Percentiles rank a stretch among this genome's conserved stretches.
Evolutionary conservation across 2,113 vertebrate species (phyloP).

Genomic region (Periophthalmodon schlosseri): DNA sequence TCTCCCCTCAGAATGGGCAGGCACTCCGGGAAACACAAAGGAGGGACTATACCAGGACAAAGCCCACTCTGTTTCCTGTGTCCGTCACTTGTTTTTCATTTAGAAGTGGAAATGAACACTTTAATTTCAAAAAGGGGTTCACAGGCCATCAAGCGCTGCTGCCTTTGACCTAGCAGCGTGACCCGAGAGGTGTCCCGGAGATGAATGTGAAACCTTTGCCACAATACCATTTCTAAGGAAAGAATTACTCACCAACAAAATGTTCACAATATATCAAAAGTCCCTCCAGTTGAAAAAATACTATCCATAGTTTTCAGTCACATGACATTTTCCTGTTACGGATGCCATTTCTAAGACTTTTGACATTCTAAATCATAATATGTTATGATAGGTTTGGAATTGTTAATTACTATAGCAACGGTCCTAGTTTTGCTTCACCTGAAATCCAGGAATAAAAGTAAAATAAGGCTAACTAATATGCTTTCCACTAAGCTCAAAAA

Average conservation of each 20-base stretch:
- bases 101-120: slow-evolving; percentile 6
- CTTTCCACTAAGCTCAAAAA: neutral
- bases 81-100: slow-evolving; percentile 39
- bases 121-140: slow-evolving; percentile 25
- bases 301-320: too few species aligned
- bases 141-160: slow-evolving; percentile 32
- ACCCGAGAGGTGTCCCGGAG: slow-evolving; percentile 36
- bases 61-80: slow-evolving; percentile 61
- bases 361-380: too few species aligned
- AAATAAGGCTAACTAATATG: too few species aligned
- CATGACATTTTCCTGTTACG: too few species aligned
- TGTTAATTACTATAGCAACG: too few species aligned
- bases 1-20: slow-evolving; percentile 60
- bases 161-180: slow-evolving; percentile 49
- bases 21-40: slow-evolving; percentile 54
- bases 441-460: too few species aligned
- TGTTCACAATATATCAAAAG: neutral
- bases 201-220: slow-evolving; percentile 15
- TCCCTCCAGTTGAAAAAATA: neutral
- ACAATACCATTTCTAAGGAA: neutral
- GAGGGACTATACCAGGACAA: slow-evolving; percentile 64
- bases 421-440: too few species aligned
- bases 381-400: too few species aligned
- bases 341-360: too few species aligned
- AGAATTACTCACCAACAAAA: neutral